Evolutionary conservation across 2,113 vertebrate genomes (phyloP), one percentile per base, ranked within the genome.

Genomic region (Pogona vitticeps): DNA sequence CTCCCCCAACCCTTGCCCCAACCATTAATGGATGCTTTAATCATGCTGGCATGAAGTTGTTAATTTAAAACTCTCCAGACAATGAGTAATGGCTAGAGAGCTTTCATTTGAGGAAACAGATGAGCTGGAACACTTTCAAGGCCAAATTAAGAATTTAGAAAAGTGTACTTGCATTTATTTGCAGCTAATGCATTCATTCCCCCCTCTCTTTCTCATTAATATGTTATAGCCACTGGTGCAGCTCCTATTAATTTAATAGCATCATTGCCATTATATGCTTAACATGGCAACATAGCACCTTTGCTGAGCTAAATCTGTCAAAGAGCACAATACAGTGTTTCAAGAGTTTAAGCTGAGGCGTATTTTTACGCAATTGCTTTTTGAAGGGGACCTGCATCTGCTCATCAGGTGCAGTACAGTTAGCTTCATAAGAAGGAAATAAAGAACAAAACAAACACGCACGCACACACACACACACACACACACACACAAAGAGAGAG

Each of bases 131-230:
- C 26, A 65, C 81, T 88, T 90, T 82, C 86, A 88, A 91, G 72
- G 73, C 82, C 77, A 91, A 90, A 91, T 91, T 70, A 89, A 91
- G 83, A 84, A 86, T 68, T 87, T 72, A 56, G 86, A 87, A 84
- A 88, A 87, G 46, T 31, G 68, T 1, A 1, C 70, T 63, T 87
- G 68, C 12, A 0, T 84, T 73, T 21, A 33, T 90, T 89, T 89
- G 86, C 68, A 42, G 80, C 58, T 70, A 92, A 89, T 12, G 58
- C 28, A 18, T 70, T 90, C 38, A 2, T 86, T 83, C 73, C 68
- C 6, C 0, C n/a, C 38, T 81, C 14, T 7, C 61, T 89, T 82
- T 72, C 85, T 73, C 86, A 84, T 84, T 76, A 26, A 5, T 71
- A 21, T 12, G 4, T 63, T 88, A 76, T 0, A 72, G 76, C 67